A percentile compares a stretch with the other conserved stretches of the same genome.
These are phyloP conservation scores for Otolemur garnettii DNA, from an alignment of 2,113 vertebrate genomes.

Conservation along the genomic window DNA sequence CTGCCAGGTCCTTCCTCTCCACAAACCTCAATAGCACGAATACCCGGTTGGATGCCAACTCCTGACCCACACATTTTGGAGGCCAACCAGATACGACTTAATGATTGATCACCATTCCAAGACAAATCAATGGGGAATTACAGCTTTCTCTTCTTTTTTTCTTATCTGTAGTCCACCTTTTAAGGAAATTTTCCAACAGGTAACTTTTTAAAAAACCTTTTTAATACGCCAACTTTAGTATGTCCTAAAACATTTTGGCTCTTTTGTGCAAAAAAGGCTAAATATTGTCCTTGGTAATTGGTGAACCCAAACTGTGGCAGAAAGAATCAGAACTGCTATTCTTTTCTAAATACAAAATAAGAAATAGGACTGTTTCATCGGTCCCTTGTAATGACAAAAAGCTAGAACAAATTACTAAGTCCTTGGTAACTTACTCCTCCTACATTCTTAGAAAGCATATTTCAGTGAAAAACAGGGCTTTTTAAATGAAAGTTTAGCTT, in stretches of 20 bases:
- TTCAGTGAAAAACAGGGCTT: constrained; percentile 5
- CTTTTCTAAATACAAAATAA: neutral
- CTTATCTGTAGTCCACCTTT: neutral
- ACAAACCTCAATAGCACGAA: constrained; percentile 61
- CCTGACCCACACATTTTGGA: constrained; percentile 44
- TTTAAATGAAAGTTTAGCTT: neutral
- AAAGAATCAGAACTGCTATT: neutral
- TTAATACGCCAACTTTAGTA: neutral
- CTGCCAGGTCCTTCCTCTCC: constrained; percentile 49
- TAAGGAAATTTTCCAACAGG: neutral
- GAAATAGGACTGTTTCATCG: neutral
- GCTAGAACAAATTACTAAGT: neutral
- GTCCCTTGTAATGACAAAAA: neutral
- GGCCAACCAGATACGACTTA: constrained; percentile 1
- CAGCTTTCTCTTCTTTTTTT: neutral
- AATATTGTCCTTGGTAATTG: neutral
- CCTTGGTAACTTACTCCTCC: neutral
- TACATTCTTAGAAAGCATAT: neutral
- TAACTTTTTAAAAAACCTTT: neutral
- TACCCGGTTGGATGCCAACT: neutral
- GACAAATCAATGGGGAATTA: neutral
- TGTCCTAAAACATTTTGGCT: neutral
- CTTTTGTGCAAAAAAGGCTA: neutral
- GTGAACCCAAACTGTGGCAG: neutral
- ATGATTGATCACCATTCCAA: neutral